These are phyloP conservation scores for Formica selysi DNA, from an alignment of 1,140 invertebrate genomes.

Conservation along the genomic window DNA sequence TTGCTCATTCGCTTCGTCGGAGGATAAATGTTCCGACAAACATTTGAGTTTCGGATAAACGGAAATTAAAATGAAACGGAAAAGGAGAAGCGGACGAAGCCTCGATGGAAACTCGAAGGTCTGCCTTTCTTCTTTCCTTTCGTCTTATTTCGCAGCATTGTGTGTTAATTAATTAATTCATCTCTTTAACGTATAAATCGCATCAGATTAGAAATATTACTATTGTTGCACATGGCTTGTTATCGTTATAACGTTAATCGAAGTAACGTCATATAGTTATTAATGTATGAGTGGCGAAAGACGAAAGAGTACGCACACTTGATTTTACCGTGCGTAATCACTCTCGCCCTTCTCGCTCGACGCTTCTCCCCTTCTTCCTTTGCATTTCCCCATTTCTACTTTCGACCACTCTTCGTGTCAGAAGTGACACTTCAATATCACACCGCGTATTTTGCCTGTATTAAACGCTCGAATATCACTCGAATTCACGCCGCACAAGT, in stretches of 20 bases:
- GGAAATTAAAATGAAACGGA: constrained; percentile 47
- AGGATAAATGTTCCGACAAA: constrained; percentile 56
- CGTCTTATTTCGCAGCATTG: background rate
- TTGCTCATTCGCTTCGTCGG: constrained; percentile 37
- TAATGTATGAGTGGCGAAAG: background rate
- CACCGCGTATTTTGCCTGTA: constrained; percentile 9
- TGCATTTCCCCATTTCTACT: background rate
- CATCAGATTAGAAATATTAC: background rate
- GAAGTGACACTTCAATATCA: constrained; percentile 13
- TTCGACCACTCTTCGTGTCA: background rate
- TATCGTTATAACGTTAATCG: background rate
- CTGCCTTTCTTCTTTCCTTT: constrained; percentile 3
- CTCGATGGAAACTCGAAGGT: background rate
- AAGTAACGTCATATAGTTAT: background rate
- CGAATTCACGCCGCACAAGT: constrained; percentile 18
- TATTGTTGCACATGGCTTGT: background rate
- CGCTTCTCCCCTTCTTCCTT: background rate
- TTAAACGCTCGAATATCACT: constrained; percentile 15
- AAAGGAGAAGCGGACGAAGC: background rate
- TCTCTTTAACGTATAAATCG: background rate
- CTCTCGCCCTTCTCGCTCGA: constrained; percentile 1
- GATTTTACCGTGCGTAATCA: background rate
- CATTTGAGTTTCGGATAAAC: constrained; percentile 52
- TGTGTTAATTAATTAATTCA: constrained; percentile 31
- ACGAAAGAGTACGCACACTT: background rate